Conservation (phyloP, 2,113 vertebrate genomes). For the Hypocryptadius cinnamomeus region DNA sequence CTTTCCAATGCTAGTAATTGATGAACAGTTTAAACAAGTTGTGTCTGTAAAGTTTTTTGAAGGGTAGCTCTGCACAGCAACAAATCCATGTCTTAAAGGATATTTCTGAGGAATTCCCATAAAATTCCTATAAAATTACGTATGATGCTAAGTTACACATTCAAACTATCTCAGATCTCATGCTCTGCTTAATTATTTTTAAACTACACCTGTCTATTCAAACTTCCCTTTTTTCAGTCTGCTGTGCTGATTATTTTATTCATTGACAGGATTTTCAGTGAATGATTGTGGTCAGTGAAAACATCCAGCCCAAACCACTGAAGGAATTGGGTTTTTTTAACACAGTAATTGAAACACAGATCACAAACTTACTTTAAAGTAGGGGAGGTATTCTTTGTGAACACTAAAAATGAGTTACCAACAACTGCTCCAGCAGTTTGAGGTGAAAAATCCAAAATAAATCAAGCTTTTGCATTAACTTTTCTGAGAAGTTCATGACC, state of each 20-base stretch:
- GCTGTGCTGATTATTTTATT: neutral
- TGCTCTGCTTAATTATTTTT: neutral
- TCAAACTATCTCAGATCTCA: neutral
- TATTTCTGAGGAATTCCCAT: neutral
- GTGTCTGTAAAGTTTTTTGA: neutral
- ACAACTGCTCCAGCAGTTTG: neutral
- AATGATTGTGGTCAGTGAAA: neutral
- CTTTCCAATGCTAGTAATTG: neutral
- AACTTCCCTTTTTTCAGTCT: neutral
- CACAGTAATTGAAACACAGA: neutral
- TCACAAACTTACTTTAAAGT: neutral
- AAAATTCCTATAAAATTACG: neutral
- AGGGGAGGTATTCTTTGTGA: neutral
- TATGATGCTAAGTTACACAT: neutral
- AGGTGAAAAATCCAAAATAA: neutral
- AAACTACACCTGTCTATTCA: neutral
- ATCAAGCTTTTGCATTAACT: fast-evolving
- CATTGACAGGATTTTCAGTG: neutral
- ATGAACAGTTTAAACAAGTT: neutral
- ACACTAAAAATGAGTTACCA: neutral
- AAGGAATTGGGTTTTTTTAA: neutral
- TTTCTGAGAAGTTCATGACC: neutral
- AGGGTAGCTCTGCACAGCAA: neutral
- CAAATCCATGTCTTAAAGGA: neutral
- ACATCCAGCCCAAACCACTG: neutral